Base-by-base conservation (phyloP, 2,888 invertebrate genomes). In the Drosophila neutralis region DNA sequence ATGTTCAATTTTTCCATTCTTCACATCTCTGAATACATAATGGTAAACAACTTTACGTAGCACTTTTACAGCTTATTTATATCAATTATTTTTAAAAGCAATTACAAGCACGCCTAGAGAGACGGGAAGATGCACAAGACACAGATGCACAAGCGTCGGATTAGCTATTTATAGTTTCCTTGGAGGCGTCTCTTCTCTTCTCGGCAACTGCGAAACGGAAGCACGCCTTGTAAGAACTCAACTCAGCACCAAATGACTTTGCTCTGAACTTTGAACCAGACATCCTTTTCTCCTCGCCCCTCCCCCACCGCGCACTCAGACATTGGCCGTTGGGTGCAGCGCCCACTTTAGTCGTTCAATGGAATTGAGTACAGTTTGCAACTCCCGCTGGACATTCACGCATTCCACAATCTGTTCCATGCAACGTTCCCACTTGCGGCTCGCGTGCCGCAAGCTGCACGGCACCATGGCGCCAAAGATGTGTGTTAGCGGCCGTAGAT, bases 401-500 rank as follows among this genome's bases (percentile, higher is more conserved):
- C 71, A 71, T 21, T 81, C 79, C 7, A 76, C 79, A 18, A 69
- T 52, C 18, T 68, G 66, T 1, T 83, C 65, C 38, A 86, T 63
- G 35, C 81, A 73, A 11, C 27, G 67, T 0, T 81, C 57, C 82
- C 83, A 86, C 21, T 78, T 65, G 4, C 6, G 27, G 31, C 27
- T 67, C 2, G 84, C 73, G 49, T 63, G 18, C 0, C 81, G 68
- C 40, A 83, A 21, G 24, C 58, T 81, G 10, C 24, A 2, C 0
- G 84, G 65, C 31, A 76, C 69, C 29, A 86, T 24, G n/a, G 51
- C 35, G 51, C 87, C 78, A 54, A 86, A 80, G 7, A 86, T 73
- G 18, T 69, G 73, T 10, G 51, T 68, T 15, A 76, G 33, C 4
- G 83, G 81, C 18, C 52, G 66, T 18, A 78, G 38, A 13, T 59